These are phyloP conservation scores for Kuschelorhynchus macadamiae DNA, from an alignment of 2,888 invertebrate species.

Conservation along the genomic window DNA sequence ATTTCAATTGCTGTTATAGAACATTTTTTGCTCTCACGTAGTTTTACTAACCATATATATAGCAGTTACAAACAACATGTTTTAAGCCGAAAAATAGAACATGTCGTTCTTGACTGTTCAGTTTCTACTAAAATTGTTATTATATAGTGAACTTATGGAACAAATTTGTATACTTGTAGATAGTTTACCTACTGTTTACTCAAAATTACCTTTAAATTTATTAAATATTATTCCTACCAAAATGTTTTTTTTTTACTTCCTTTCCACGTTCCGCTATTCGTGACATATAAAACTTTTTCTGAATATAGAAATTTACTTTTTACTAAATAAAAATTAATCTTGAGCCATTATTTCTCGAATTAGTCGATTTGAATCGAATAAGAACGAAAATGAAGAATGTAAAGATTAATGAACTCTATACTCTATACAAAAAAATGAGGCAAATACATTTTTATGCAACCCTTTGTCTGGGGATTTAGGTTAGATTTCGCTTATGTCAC, in stretches of 20 bases:
- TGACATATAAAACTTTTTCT: too few relatives aligned
- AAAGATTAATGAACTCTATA: too few relatives aligned
- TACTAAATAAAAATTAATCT: too few relatives aligned
- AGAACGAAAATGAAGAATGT: too few relatives aligned
- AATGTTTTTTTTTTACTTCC: background rate
- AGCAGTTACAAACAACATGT: slow-evolving; percentile 7
- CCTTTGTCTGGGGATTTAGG: too few relatives aligned
- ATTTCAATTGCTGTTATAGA: background rate
- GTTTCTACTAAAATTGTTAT: slow-evolving; percentile 60
- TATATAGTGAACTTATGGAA: slow-evolving; percentile 64
- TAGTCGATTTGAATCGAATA: too few relatives aligned
- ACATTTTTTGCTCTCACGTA: slow-evolving; percentile 24
- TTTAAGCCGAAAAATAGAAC: slow-evolving; percentile 16
- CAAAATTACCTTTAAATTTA: slow-evolving; percentile 57
- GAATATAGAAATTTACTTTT: too few relatives aligned
- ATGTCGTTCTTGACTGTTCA: slow-evolving; percentile 34
- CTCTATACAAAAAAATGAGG: too few relatives aligned
- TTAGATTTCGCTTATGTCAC: too few relatives aligned
- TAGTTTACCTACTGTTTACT: slow-evolving; percentile 55
- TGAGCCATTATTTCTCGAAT: too few relatives aligned
- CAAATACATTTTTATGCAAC: too few relatives aligned
- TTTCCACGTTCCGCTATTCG: too few relatives aligned
- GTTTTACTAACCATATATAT: background rate
- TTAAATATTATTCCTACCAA: slow-evolving; percentile 59
- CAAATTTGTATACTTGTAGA: slow-evolving; percentile 65